Percentiles rank a stretch among this genome's conserved stretches.
These are phyloP conservation scores for Acleris cristana DNA, from an alignment of 2,888 invertebrate species.

Conservation along the genomic window DNA sequence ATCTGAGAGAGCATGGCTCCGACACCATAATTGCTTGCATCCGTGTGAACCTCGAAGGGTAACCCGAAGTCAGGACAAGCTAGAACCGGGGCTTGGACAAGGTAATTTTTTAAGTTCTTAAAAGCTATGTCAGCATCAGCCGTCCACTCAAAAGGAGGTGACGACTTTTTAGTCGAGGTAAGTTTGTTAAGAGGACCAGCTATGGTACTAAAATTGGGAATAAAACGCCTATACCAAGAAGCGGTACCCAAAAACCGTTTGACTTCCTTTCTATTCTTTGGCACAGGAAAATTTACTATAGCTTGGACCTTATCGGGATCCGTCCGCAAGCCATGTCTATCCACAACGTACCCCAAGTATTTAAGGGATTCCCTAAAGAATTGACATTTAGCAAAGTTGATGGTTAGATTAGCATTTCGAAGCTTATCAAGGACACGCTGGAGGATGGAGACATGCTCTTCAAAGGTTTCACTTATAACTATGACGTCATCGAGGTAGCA, in stretches of 20 bases:
- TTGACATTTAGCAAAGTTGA: conserved; percentile 39
- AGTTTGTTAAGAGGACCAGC: too few species aligned
- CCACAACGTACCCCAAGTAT: conserved; percentile 39
- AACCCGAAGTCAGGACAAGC: conserved; percentile 17
- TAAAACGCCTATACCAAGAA: too few species aligned
- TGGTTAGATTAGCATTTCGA: conserved; percentile 39
- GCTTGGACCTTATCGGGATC: conserved; percentile 40
- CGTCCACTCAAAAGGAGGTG: conserved; percentile 37
- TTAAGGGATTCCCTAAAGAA: conserved; percentile 29
- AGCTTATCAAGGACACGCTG: conserved; percentile 40
- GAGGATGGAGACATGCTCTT: conserved; percentile 42
- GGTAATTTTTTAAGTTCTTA: conserved; percentile 26
- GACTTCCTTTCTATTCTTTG: conserved; percentile 20
- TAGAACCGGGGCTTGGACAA: conserved; percentile 23
- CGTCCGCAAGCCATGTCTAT: conserved; percentile 35
- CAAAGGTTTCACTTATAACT: conserved; percentile 39
- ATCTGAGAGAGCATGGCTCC: conserved; percentile 15
- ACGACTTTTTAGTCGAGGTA: conserved; percentile 22
- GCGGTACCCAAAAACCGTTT: too few species aligned
- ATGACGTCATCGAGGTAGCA: conserved; percentile 44
- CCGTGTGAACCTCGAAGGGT: conserved; percentile 26
- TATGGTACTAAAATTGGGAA: too few species aligned
- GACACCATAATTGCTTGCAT: conserved; percentile 9
- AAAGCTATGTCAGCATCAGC: conserved; percentile 37
- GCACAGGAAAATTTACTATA: conserved; percentile 39